A percentile compares a stretch with the other conserved stretches of the same genome.
Evolutionary conservation across 1,140 invertebrate species (phyloP).

Genomic region (Atta colombica): DNA sequence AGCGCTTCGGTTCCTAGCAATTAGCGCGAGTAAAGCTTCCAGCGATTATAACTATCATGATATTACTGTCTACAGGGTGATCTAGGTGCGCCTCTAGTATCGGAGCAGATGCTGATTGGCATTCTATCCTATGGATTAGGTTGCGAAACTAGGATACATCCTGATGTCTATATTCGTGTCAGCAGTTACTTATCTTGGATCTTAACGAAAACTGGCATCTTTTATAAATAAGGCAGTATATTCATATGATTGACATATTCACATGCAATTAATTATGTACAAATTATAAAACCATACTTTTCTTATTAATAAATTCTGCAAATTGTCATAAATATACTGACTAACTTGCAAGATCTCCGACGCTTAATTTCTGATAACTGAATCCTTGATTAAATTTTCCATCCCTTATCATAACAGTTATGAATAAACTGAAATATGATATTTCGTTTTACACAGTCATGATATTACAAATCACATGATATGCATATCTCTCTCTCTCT

Average conservation of each 20-base stretch:
- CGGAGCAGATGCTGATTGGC: conserved; percentile 88
- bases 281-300: background rate
- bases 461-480: background rate
- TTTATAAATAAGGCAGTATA: background rate
- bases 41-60: conserved; percentile 59
- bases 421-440: conserved; percentile 16
- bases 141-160: conserved; percentile 89
- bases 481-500: background rate
- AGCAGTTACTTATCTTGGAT: conserved; percentile 88
- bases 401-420: background rate
- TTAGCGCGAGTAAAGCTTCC: background rate
- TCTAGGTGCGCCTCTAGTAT: conserved; percentile 88
- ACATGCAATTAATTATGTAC: background rate
- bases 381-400: background rate
- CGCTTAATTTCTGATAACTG: background rate
- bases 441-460: background rate
- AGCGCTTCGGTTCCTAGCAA: background rate
- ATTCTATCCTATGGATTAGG: conserved; percentile 91
- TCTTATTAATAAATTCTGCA: conserved; percentile 33
- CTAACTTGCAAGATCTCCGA: background rate
- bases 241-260: background rate
- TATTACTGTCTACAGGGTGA: conserved; percentile 82
- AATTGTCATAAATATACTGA: background rate
- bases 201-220: conserved; percentile 54
- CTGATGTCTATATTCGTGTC: conserved; percentile 91